These are phyloP conservation scores for Ecdyonurus torrentis DNA, from an alignment of 2,888 invertebrate species.

Conservation along the genomic window DNA sequence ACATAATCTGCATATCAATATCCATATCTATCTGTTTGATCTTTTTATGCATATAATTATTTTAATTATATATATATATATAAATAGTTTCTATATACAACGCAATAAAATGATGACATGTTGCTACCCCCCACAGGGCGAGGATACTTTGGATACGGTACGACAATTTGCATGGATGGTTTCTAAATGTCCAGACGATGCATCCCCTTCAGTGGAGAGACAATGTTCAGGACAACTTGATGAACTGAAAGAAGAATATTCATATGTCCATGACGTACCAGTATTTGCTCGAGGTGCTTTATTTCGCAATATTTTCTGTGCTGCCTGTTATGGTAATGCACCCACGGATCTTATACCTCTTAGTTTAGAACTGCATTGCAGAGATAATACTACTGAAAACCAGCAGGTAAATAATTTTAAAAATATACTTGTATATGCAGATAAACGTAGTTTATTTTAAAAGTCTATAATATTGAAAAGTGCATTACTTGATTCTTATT, in stretches of 20 bases:
- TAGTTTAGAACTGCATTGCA: background rate
- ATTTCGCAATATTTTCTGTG: constrained; percentile 20
- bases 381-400: background rate
- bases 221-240: background rate
- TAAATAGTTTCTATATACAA: too few species aligned
- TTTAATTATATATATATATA: too few species aligned
- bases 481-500: too few species aligned
- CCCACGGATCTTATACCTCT: background rate
- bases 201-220: background rate
- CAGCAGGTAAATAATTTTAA: background rate
- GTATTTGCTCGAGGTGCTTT: constrained; percentile 16
- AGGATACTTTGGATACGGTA: background rate
- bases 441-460: too few species aligned
- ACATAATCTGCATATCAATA: too few species aligned
- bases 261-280: constrained; percentile 18
- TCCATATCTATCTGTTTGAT: too few species aligned
- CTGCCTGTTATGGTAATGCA: constrained; percentile 17
- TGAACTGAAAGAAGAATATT: constrained; percentile 7
- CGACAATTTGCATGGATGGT: constrained; percentile 3
- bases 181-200: background rate
- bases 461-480: too few species aligned
- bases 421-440: too few species aligned
- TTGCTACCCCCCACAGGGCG: too few species aligned
- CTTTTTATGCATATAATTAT: too few species aligned
- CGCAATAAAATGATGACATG: too few species aligned